A percentile compares a stretch with the other conserved stretches of the same genome.
Evolutionary conservation across 1,140 invertebrate genomes (phyloP).

Genomic region (Brachionus sp.): DNA sequence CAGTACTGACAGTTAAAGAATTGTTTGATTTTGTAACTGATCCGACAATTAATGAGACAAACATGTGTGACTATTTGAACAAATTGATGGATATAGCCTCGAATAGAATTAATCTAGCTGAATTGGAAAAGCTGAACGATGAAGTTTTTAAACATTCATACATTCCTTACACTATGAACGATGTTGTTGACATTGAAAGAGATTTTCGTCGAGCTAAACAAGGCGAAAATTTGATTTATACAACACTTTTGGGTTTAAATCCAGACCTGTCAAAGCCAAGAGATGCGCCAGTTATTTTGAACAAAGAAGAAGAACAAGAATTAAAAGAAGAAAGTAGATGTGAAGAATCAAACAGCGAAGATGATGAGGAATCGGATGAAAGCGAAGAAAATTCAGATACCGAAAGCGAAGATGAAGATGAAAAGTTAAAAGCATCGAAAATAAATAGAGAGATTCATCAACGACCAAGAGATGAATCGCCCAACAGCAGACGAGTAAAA

Average conservation of each 20-base stretch:
- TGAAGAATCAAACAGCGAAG: conserved; percentile 54
- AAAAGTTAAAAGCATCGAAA: conserved; percentile 60
- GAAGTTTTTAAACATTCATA: conserved; percentile 83
- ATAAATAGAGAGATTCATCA: conserved; percentile 58
- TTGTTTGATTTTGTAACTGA: conserved; percentile 95
- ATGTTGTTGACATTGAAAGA: conserved; percentile 83
- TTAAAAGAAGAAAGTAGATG: background rate
- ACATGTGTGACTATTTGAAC: conserved; percentile 69
- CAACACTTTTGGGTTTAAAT: conserved; percentile 29
- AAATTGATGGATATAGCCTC: conserved; percentile 55
- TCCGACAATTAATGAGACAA: conserved; percentile 73
- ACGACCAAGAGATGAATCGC: conserved; percentile 78
- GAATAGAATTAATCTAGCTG: conserved; percentile 51
- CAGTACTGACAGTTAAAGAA: conserved; percentile 72
- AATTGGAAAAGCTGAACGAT: conserved; percentile 59
- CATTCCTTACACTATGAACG: conserved; percentile 87
- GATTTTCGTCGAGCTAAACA: conserved; percentile 67
- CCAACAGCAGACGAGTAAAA: conserved; percentile 74
- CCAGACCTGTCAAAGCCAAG: conserved; percentile 31
- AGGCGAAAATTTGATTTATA: conserved; percentile 64
- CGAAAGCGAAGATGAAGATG: conserved; percentile 61
- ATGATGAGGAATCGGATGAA: conserved; percentile 48
- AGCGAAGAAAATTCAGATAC: conserved; percentile 47
- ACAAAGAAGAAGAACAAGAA: background rate
- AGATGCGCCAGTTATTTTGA: background rate